phyloP scores from a whole-genome alignment of 2,888 invertebrate species.

The Julus scandinavius region DNA sequence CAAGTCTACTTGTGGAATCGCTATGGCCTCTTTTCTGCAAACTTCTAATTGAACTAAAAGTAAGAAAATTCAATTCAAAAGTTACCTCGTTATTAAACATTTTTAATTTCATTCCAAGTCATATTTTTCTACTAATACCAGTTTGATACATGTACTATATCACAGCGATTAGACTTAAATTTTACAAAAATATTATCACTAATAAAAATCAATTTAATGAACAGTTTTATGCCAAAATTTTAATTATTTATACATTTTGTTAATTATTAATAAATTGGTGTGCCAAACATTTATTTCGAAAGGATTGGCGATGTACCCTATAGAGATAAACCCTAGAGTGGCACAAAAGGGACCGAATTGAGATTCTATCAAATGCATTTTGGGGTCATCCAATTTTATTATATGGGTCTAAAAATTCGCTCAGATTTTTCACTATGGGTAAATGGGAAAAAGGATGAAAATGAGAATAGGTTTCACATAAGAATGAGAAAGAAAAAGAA shows the following conservation, averaged over 20 bases:
- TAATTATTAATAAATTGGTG: too few species aligned
- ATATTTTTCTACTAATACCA: too few species aligned
- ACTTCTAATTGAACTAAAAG: background rate
- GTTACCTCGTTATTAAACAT: too few species aligned
- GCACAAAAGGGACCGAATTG: background rate
- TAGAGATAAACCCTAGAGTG: background rate
- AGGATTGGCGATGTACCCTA: background rate
- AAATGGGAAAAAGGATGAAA: constrained; percentile 39
- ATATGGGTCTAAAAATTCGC: background rate
- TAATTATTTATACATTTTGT: too few species aligned
- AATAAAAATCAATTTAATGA: too few species aligned
- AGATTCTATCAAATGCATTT: constrained; percentile 30
- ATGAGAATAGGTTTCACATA: constrained; percentile 35
- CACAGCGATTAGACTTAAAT: too few species aligned
- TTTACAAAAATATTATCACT: too few species aligned
- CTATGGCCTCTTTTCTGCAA: background rate
- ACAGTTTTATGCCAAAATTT: too few species aligned
- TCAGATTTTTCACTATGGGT: constrained; percentile 1
- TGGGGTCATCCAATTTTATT: constrained; percentile 38
- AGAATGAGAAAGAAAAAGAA: constrained; percentile 14
- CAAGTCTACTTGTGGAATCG: background rate
- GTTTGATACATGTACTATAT: too few species aligned
- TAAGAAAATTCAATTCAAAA: background rate
- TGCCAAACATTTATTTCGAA: background rate
- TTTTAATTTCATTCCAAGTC: too few species aligned